These are phyloP conservation scores for Elegia similella DNA, from an alignment of 2,888 invertebrate genomes.

Conservation along the genomic window DNA sequence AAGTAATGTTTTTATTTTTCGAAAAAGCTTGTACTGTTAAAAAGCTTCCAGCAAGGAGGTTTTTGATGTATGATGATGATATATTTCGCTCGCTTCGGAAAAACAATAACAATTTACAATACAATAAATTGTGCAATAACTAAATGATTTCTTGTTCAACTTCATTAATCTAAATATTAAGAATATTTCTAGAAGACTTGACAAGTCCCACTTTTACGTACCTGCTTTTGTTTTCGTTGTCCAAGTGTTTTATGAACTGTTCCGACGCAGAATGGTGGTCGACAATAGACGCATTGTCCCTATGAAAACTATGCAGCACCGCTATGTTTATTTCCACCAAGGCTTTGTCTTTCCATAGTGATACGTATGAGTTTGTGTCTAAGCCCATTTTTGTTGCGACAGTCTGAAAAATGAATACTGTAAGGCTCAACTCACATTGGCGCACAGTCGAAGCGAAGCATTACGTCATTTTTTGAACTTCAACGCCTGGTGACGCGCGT, in stretches of 20 bases:
- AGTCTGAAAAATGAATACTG: conserved; percentile 36
- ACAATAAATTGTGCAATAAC: too few species aligned
- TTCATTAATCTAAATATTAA: too few species aligned
- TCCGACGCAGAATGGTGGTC: conserved; percentile 98
- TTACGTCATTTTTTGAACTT: too few species aligned
- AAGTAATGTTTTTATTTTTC: too few species aligned
- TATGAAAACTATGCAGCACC: conserved; percentile 93
- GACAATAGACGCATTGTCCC: conserved; percentile 93
- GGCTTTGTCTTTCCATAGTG: conserved; percentile 96
- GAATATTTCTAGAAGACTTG: background rate
- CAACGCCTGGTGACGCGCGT: too few species aligned
- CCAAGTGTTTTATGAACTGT: conserved; percentile 96
- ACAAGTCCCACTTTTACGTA: conserved; percentile 34
- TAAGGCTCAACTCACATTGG: too few species aligned
- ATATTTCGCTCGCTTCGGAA: too few species aligned
- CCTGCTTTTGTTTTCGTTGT: conserved; percentile 91
- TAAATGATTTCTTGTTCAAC: too few species aligned
- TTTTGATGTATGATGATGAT: too few species aligned
- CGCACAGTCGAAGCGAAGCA: background rate
- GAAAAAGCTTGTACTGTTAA: too few species aligned
- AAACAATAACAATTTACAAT: too few species aligned
- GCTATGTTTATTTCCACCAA: conserved; percentile 95
- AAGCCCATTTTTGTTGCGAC: conserved; percentile 92
- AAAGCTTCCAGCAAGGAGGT: too few species aligned
- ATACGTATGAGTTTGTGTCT: conserved; percentile 91